A percentile compares a stretch with the other conserved stretches of the same genome.
These are phyloP conservation scores for Agapornis roseicollis DNA, from an alignment of 2,113 vertebrate species.

Conservation along the genomic window DNA sequence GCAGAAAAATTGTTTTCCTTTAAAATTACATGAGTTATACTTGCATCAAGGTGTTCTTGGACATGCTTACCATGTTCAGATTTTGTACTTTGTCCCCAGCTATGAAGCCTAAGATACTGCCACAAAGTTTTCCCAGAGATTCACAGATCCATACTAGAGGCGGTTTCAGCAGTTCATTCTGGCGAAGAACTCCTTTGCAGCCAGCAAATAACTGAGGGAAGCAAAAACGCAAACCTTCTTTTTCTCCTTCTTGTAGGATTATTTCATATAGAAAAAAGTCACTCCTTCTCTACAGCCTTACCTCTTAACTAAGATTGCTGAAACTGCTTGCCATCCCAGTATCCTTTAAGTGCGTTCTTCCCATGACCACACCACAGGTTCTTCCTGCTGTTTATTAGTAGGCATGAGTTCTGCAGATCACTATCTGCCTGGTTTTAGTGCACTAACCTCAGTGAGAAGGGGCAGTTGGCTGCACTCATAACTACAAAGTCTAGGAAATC, in stretches of 20 bases:
- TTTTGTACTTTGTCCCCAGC: background rate
- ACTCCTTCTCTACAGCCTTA: background rate
- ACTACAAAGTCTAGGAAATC: background rate
- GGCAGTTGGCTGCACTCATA: background rate
- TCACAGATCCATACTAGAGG: background rate
- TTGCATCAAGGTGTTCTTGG: background rate
- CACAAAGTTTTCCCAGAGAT: background rate
- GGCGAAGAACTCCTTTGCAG: background rate
- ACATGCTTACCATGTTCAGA: background rate
- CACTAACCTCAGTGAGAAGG: background rate
- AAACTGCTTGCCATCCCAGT: background rate
- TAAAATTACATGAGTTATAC: background rate
- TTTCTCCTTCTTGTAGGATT: background rate
- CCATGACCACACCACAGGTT: background rate
- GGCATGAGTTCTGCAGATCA: background rate
- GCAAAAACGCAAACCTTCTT: background rate
- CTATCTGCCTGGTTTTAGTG: background rate
- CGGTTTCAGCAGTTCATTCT: background rate
- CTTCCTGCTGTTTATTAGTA: background rate
- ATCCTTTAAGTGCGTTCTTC: background rate
- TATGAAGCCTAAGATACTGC: rapidly evolving
- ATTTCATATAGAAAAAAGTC: background rate
- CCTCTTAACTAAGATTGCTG: background rate
- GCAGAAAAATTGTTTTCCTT: background rate
- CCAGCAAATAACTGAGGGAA: background rate